Evolutionary conservation across 2,113 vertebrate species (phyloP).

Genomic region (Neolamprologus toae): DNA sequence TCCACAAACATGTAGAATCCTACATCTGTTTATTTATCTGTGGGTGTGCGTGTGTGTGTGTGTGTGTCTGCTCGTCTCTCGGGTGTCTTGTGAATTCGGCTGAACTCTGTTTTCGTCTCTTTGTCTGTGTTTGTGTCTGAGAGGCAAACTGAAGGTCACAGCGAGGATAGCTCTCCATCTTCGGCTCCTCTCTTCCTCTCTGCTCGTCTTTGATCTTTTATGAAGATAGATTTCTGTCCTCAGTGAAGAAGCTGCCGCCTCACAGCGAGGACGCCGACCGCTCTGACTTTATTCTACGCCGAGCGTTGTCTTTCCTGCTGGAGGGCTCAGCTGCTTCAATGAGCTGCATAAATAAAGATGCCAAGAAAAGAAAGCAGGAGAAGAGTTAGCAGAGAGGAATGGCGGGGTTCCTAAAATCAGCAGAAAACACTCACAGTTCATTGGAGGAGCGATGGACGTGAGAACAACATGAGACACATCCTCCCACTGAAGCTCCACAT

Average conservation of each 20-base stretch:
- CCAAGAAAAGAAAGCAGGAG: background rate
- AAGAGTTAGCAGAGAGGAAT: background rate
- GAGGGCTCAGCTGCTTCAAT: background rate
- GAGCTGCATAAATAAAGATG: background rate
- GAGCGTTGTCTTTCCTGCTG: background rate
- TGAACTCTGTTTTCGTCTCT: background rate
- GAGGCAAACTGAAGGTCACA: background rate
- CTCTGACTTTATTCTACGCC: background rate
- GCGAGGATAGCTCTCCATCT: background rate
- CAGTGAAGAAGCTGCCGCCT: background rate
- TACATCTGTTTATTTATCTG: background rate
- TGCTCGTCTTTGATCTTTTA: background rate
- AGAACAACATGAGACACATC: background rate
- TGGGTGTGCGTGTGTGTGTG: background rate
- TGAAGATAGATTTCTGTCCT: background rate
- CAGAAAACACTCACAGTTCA: background rate
- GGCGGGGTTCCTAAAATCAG: background rate
- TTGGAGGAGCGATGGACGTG: background rate
- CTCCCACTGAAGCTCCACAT: background rate
- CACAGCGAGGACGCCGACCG: background rate
- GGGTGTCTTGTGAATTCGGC: background rate
- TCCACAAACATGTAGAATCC: fast-evolving
- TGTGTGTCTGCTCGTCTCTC: background rate
- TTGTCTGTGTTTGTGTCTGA: background rate
- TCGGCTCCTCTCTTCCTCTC: background rate